Percentiles rank a stretch among this genome's conserved stretches.
phyloP scores from a whole-genome alignment of 2,797 vertebrate species.

The Sebastes goodei region DNA sequence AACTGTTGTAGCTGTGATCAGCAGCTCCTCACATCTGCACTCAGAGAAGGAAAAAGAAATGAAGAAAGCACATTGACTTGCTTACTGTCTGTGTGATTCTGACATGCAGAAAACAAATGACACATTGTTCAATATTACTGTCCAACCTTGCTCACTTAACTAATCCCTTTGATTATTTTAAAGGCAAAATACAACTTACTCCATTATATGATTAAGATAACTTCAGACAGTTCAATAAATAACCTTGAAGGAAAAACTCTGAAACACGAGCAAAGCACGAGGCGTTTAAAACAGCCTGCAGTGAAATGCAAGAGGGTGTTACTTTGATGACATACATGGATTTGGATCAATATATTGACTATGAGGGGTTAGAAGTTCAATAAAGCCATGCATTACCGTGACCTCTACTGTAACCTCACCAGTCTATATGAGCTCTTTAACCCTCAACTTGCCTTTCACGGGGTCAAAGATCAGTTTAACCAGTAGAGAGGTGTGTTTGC shows the following conservation, averaged over 20 bases:
- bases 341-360: slow-evolving; percentile 1
- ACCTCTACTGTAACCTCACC: not conserved
- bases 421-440: not conserved
- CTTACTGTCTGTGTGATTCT: not conserved
- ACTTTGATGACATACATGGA: not conserved
- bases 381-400: not conserved
- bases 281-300: not conserved
- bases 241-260: not conserved
- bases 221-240: not conserved
- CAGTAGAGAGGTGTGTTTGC: too few species aligned
- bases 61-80: not conserved
- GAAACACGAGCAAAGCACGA: not conserved
- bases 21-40: slow-evolving; percentile 18
- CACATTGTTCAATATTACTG: not conserved
- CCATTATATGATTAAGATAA: not conserved
- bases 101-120: not conserved
- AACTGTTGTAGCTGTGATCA: not conserved
- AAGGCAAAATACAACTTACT: not conserved
- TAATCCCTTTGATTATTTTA: not conserved
- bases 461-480: not conserved
- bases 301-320: not conserved
- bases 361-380: not conserved
- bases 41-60: not conserved
- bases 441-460: not conserved
- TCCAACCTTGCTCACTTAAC: not conserved